phyloP scores from a whole-genome alignment of 2,797 vertebrate species.

The Sebastes paucispinis region DNA sequence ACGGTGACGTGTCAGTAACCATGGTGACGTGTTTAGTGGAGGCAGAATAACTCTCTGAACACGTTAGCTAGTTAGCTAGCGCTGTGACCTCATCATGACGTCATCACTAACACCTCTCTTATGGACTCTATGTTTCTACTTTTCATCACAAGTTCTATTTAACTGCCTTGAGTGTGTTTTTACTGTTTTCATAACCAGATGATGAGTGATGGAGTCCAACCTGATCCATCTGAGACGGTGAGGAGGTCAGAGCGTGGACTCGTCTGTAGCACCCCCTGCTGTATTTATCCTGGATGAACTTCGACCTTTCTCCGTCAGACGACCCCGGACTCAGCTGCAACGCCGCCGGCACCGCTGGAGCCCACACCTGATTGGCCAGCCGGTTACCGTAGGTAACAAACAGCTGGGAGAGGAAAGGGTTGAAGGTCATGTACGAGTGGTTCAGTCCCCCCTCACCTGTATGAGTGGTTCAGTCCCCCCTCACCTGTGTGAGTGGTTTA shows the following conservation, averaged over 20 bases:
- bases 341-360: conserved; percentile 58
- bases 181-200: too few species aligned
- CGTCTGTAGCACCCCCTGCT: conserved; percentile 74
- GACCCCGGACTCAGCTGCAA: conserved; percentile 75
- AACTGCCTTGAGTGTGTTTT: too few species aligned
- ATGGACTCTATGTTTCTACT: too few species aligned
- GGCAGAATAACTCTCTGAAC: too few species aligned
- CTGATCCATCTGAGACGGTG: conserved; percentile 74
- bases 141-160: background rate
- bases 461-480: too few species aligned
- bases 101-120: too few species aligned
- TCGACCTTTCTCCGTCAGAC: conserved; percentile 58
- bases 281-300: conserved; percentile 82
- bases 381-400: conserved; percentile 79
- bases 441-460: background rate
- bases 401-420: conserved; percentile 63
- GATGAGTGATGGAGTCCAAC: conserved; percentile 34
- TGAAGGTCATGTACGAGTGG: background rate
- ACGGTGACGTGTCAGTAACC: too few species aligned
- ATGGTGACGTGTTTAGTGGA: too few species aligned
- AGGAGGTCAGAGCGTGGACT: conserved; percentile 71
- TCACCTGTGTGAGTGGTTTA: background rate
- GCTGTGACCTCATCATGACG: too few species aligned
- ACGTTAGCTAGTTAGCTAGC: too few species aligned
- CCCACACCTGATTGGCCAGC: conserved; percentile 80